Base-by-base conservation (phyloP, 2,888 invertebrate genomes). In the Apocheima hispidaria region DNA sequence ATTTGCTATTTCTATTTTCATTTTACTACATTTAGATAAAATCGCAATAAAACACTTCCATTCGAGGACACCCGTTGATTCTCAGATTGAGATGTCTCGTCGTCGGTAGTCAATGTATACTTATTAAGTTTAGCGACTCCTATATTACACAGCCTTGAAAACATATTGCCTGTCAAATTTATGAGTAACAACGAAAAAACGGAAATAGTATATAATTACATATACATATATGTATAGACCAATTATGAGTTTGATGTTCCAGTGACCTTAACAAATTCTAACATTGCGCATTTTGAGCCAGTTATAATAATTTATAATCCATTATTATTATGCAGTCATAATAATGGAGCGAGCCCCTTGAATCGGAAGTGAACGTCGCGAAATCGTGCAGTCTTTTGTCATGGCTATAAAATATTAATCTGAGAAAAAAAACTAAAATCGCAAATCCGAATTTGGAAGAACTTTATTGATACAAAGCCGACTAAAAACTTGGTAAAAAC, bases 91-190 rank as follows among this genome's bases (percentile, higher is more conserved):
- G 44, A 60, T 50, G 40, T 41, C n/a, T 35, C 18, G 41, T 14
- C 38, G 26, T 36, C 18, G 18, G n/a, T 18, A 36, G 10, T 28
- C 35, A 55, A 51, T 50, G 50, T 60, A 60, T 60, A 44, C 55
- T 55, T 60, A 55, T 60, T 60, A 50, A 55, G 43, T 60, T 59
- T 51, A 21, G 55, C 16, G 23, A n/a, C 44, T 55, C 44, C 23
- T 23, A 23, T 30, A 50, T 54, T 60, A 49, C 28, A 21, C 50
- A 44, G 44, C 51, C 38, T 46, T 40, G 44, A 46, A 43, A 51
- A 55, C 55, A 14, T 46, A 50, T 18, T 20, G 35, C 9, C 10
- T 18, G 36, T 28, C 4, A 20, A 44, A 52, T 48, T 41, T 59
- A 46, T 48, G 38, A 26, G 33, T 38, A 18, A 4, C 14, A 23